These are phyloP conservation scores for Clarias magur DNA, from an alignment of 2,113 vertebrate genomes.

Conservation along the genomic window DNA sequence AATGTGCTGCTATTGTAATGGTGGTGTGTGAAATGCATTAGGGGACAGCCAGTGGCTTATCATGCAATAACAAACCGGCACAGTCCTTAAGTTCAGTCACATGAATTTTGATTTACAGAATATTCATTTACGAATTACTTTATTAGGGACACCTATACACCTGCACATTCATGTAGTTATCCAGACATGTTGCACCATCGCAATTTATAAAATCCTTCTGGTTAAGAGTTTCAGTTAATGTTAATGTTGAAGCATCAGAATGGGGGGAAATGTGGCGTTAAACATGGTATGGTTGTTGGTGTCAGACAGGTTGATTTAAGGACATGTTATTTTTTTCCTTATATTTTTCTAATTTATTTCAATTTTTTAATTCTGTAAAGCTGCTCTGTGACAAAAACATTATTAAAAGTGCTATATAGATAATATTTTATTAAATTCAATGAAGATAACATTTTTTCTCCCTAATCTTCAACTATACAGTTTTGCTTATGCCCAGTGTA, in stretches of 20 bases:
- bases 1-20: constrained; percentile 30
- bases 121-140: neutral
- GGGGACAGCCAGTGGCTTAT: neutral
- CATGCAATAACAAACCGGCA: neutral
- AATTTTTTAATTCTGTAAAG: no score
- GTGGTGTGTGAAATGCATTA: neutral
- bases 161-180: neutral
- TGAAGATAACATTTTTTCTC: neutral
- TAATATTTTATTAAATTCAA: no score
- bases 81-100: neutral
- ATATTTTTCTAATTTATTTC: no score
- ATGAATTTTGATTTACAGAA: no score
- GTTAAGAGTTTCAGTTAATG: neutral
- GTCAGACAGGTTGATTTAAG: neutral
- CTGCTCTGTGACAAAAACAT: no score
- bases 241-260: neutral
- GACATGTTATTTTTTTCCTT: neutral
- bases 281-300: neutral
- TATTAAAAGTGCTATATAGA: no score
- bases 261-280: neutral
- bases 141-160: neutral
- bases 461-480: neutral
- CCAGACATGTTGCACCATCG: neutral
- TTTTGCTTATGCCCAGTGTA: neutral
- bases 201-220: neutral